These are phyloP conservation scores for Linnaemya vulpina DNA, from an alignment of 2,888 invertebrate genomes.

Conservation along the genomic window DNA sequence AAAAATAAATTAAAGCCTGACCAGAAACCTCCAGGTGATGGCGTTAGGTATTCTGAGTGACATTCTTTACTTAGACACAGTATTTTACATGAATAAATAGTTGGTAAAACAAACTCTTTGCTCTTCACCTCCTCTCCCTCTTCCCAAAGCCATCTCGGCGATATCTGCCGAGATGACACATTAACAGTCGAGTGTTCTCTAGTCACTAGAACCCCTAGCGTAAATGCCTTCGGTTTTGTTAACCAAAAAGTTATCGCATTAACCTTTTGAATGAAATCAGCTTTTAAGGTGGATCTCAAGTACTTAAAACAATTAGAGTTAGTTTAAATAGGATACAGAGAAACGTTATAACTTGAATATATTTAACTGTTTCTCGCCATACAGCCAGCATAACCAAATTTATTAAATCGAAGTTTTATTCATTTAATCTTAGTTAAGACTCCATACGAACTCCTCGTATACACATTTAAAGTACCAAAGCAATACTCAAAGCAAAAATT, in stretches of 20 bases:
- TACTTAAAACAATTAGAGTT: not conserved
- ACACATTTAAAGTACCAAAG: conserved; percentile 81
- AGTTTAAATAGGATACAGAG: conserved; percentile 43
- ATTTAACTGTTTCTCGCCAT: conserved; percentile 32
- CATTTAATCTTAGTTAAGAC: conserved; percentile 62
- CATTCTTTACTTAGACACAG: conserved; percentile 68
- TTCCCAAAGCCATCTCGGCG: not conserved
- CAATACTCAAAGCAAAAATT: conserved; percentile 80
- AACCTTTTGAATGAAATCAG: conserved; percentile 66
- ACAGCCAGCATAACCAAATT: conserved; percentile 70
- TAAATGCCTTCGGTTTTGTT: conserved; percentile 67
- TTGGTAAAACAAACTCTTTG: conserved; percentile 19
- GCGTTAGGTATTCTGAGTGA: conserved; percentile 71
- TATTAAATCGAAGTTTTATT: conserved; percentile 41
- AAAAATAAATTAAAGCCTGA: conserved; percentile 44
- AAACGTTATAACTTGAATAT: not conserved
- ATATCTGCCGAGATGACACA: conserved; percentile 39
- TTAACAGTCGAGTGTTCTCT: conserved; percentile 78
- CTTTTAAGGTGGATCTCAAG: conserved; percentile 76
- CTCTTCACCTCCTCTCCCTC: not conserved
- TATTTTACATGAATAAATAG: conserved; percentile 55
- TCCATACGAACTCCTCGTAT: conserved; percentile 48
- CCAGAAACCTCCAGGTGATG: conserved; percentile 51
- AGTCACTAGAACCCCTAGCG: conserved; percentile 79
- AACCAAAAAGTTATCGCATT: conserved; percentile 21